These are phyloP conservation scores for Drosophila colorata DNA, from an alignment of 2,888 invertebrate genomes.

Conservation along the genomic window DNA sequence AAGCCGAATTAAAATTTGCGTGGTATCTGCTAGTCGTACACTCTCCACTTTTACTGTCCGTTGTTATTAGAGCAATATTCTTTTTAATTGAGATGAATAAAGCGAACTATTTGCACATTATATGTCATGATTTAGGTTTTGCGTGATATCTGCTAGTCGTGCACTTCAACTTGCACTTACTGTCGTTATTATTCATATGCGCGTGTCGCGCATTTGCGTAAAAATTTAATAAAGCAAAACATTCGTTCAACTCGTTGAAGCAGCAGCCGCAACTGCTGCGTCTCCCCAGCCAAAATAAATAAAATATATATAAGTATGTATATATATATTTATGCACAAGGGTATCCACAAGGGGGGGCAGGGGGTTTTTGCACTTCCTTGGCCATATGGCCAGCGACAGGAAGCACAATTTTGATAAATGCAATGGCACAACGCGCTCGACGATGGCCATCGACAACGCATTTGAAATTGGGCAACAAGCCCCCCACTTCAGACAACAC, in stretches of 20 bases:
- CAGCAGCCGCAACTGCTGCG: conserved; percentile 5
- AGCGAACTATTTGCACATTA: too few relatives aligned
- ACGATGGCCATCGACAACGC: conserved; percentile 70
- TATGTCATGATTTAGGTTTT: background rate
- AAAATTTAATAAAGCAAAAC: conserved; percentile 78
- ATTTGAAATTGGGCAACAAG: conserved; percentile 66
- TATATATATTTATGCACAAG: conserved; percentile 9
- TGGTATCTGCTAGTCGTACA: conserved; percentile 8
- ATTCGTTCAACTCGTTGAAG: conserved; percentile 47
- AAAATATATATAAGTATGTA: conserved; percentile 33
- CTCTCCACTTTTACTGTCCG: background rate
- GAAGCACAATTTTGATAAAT: conserved; percentile 76
- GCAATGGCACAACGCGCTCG: conserved; percentile 47
- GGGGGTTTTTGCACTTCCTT: conserved; percentile 24
- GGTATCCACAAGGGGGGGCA: conserved; percentile 1
- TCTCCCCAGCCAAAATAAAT: conserved; percentile 23
- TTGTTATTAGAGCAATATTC: background rate
- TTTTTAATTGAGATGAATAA: too few relatives aligned
- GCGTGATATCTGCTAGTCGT: conserved; percentile 3
- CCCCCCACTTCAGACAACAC: background rate
- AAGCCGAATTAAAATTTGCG: background rate
- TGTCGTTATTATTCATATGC: conserved; percentile 71
- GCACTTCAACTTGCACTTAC: background rate
- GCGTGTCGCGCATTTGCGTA: conserved; percentile 72
- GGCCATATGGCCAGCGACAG: conserved; percentile 39